Base-by-base conservation (phyloP, 2,113 vertebrate species). In the Lepus americanus region DNA sequence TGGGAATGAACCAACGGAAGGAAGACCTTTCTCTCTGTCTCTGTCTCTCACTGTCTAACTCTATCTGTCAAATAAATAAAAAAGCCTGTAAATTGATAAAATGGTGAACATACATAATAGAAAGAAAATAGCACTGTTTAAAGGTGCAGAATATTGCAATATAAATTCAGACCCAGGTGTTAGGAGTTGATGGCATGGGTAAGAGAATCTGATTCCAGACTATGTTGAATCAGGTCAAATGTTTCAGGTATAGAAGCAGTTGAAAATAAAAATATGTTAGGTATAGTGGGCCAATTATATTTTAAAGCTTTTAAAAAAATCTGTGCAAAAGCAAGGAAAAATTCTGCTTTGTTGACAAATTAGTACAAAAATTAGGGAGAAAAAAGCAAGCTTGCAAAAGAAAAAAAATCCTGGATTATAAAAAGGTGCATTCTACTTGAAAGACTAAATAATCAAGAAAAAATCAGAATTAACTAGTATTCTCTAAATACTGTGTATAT, bases 201-300 rank as follows among this genome's bases (percentile, higher is more conserved):
- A 83, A 92, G 72, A 92, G 92, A 83, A 87, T 96, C 76, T 77
- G 31, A 59, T 85, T 93, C 8, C 73, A 94, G 31, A 89, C 86
- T 73, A 73, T 79, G 39, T 23, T 63, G 12, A 93, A 83, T 87
- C 59, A 70, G 33, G 39, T 84, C 51, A 92, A 59, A 39, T 96
- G 19, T 29, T 90, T 94, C 51, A 51, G 29, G 11, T 69, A 39
- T 17, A 78, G 64, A 82, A 80, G 25, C 17, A 49, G 44, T 64
- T 82, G 23, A 86, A 64, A 88, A 85, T 76, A 23, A 92, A 81
- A 13, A 72, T 70, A 27, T 12, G 19, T 89, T 67, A 83, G 29
- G 3, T 8, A 44, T 64, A 64, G 27, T 9, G 23, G 27, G 17
- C 85, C 16, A 74, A 25, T 84, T 83, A 51, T n/a, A 77, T 64